Conservation (phyloP, 2,888 invertebrate species). For the Elmis aenea region DNA sequence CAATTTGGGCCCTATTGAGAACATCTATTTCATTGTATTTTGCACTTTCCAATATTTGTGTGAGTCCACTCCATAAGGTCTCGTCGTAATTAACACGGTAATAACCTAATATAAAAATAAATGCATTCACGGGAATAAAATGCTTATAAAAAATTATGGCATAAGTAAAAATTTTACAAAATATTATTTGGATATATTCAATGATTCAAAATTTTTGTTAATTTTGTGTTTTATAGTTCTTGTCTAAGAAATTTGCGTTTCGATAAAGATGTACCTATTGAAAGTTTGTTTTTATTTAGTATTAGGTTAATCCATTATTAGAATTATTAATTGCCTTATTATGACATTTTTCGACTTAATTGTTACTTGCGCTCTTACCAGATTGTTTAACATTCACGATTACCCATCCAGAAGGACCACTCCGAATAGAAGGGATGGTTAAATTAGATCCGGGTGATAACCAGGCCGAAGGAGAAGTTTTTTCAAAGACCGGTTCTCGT, state of each 20-base stretch:
- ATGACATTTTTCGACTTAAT: no score
- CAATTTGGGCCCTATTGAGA: constrained; percentile 67
- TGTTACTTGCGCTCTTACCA: constrained; percentile 48
- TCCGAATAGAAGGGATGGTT: background rate
- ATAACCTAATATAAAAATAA: background rate
- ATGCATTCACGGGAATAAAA: background rate
- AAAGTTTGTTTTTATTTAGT: no score
- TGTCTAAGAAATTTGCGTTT: no score
- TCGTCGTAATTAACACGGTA: constrained; percentile 62
- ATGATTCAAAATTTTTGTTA: no score
- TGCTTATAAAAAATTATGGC: no score
- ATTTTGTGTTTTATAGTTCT: no score
- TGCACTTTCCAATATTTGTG: constrained; percentile 45
- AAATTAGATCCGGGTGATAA: constrained; percentile 13
- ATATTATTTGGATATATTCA: no score
- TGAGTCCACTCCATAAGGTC: constrained; percentile 53
- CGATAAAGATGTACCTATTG: no score
- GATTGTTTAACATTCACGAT: constrained; percentile 65
- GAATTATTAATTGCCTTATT: no score
- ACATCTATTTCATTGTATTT: constrained; percentile 53
- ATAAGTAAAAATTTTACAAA: no score
- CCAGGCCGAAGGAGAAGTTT: constrained; percentile 38
- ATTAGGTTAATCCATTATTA: no score
- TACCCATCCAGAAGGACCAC: constrained; percentile 52
- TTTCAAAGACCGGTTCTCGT: constrained; percentile 39